phyloP scores from a whole-genome alignment of 2,888 invertebrate species.

The Neelides folsomi region DNA sequence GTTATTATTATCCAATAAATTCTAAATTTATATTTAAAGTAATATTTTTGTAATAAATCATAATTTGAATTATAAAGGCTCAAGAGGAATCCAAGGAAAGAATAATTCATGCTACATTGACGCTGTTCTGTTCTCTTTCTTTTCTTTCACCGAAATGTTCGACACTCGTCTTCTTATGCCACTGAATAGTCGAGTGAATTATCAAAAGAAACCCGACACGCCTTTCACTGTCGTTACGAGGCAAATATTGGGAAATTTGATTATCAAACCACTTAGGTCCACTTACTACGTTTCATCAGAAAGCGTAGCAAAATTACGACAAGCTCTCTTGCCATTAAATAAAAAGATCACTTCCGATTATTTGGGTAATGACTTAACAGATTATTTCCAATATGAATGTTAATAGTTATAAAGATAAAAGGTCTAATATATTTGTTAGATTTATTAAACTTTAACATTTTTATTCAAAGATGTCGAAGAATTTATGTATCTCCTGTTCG shows the following conservation, averaged over 20 bases:
- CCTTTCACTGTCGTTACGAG: background rate
- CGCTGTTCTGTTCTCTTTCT: conserved; percentile 1
- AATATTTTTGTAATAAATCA: too few relatives aligned
- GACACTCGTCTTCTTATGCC: background rate
- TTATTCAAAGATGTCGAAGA: conserved; percentile 2
- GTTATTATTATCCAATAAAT: too few relatives aligned
- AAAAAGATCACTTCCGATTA: background rate
- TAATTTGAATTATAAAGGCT: too few relatives aligned
- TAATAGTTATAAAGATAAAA: too few relatives aligned
- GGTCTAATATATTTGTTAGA: too few relatives aligned
- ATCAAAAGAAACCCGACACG: too few relatives aligned
- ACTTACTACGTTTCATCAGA: background rate
- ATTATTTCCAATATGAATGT: too few relatives aligned
- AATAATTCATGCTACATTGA: conserved; percentile 6
- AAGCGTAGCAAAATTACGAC: background rate
- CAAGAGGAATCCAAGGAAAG: conserved; percentile 3
- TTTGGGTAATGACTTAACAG: too few relatives aligned
- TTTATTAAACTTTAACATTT: background rate
- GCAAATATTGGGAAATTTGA: background rate
- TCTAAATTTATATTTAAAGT: too few relatives aligned
- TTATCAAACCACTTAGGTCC: conserved; percentile 1
- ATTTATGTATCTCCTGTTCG: background rate
- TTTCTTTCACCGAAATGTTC: background rate
- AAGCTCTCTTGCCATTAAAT: background rate
- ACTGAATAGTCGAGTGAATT: too few relatives aligned